These are phyloP conservation scores for Coptotermes formosanus DNA, from an alignment of 1,140 invertebrate genomes.

Conservation along the genomic window DNA sequence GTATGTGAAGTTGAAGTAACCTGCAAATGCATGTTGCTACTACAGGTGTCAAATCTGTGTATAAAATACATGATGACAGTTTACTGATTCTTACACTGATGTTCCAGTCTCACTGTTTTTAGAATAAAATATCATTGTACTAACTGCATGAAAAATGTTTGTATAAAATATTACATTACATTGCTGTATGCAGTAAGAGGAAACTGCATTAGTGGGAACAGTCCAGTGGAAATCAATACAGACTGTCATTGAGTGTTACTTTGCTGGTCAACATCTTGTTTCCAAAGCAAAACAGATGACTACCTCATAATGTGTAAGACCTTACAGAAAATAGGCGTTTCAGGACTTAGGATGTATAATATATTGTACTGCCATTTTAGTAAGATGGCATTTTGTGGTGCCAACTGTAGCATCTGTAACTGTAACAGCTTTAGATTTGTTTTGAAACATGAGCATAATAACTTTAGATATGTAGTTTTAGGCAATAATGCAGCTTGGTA, in stretches of 20 bases:
- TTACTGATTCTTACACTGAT: neutral
- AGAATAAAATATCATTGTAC: neutral
- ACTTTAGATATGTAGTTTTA: neutral
- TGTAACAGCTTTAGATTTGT: neutral
- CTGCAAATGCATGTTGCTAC: neutral
- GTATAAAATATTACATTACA: neutral
- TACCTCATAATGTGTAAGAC: neutral
- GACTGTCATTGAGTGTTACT: neutral
- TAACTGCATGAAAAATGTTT: neutral
- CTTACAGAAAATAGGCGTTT: neutral
- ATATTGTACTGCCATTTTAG: neutral
- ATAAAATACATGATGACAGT: neutral
- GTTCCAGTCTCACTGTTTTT: neutral
- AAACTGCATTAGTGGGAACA: neutral
- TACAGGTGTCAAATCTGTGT: neutral
- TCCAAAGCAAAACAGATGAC: conserved; percentile 6
- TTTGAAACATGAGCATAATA: neutral
- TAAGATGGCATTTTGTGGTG: neutral
- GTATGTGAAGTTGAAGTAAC: neutral
- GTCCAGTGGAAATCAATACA: neutral
- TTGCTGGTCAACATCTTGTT: neutral
- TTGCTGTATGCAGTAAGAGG: neutral
- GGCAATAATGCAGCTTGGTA: neutral
- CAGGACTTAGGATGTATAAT: neutral
- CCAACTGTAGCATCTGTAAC: neutral